Conservation (phyloP, 2,797 vertebrate genomes). For the Crocodylus rhombifer region DNA sequence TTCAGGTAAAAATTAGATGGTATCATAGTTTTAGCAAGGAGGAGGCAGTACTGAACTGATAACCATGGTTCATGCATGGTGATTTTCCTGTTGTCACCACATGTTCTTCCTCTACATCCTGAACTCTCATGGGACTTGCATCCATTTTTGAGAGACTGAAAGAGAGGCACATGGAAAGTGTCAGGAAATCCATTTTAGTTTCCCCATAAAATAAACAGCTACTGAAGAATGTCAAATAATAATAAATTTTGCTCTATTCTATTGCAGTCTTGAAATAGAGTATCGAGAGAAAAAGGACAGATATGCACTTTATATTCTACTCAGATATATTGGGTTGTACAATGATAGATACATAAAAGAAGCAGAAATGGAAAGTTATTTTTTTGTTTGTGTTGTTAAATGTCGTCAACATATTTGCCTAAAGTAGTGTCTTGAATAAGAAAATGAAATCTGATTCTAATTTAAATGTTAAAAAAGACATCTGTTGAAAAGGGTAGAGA, state of each 20-base stretch:
- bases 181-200: constrained; percentile 56
- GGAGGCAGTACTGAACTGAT: neutral
- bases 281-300: neutral
- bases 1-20: neutral
- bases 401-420: neutral
- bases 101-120: neutral
- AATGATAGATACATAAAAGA: neutral
- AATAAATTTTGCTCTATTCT: constrained; percentile 15
- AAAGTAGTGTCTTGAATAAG: neutral
- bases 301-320: neutral
- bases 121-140: neutral
- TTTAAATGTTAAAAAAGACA: neutral
- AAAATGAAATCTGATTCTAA: neutral
- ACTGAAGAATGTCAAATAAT: neutral
- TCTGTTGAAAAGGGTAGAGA: neutral
- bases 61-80: neutral
- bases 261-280: neutral
- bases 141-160: constrained; percentile 7
- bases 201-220: constrained; percentile 23
- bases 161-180: neutral
- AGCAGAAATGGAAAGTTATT: neutral
- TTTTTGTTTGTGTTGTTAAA: neutral
- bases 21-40: neutral
- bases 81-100: neutral
- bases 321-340: neutral